Evolutionary conservation across 2,797 vertebrate genomes (phyloP), one percentile per base, ranked within the genome.

Genomic region (Anguilla obscura): DNA sequence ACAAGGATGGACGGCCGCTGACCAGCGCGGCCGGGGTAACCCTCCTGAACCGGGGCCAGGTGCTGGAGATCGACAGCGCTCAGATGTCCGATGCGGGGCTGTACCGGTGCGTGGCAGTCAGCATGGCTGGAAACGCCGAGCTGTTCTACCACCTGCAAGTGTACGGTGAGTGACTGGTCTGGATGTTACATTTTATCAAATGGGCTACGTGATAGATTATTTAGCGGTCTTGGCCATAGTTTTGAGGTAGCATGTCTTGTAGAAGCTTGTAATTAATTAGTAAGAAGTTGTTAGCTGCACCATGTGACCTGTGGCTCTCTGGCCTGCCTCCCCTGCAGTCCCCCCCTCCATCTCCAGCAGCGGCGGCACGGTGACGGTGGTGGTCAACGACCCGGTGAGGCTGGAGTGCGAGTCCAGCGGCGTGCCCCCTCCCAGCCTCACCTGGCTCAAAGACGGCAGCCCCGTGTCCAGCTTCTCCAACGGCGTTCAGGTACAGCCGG

Each of bases 401-500:
- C 93, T 99, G 92, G 96, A 98, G 89, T 99, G 99, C 90, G 98
- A 99, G 94, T 97, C 98, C 76, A 96, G 96, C 4, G 98, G 99
- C 1, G 97, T 98, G 88, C 99, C 99, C 2, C 91, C 90, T n/a
- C 99, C 99, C 16, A 97, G 96, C 93, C 96, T 99, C 91, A 99
- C 98, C 0, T 99, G 99, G 99, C 92, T 99, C 82, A 99, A 99
- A 94, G 98, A 99, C 24, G 98, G 98, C 63, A 98, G 98, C 90
- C 98, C 99, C 0, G 97, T 99, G 76, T 96, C 97, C 74, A 98
- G 97, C 85, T 94, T 97, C 1, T 94, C 96, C 5, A 93, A 97
- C 0, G 97, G 98, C 87, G 94, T 98, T 36, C 98, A 99, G 98
- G 99, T 99, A 93, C 18, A 30, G 76, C 54, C n/a, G 1, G 50